Conservation (phyloP, 2,113 vertebrate genomes). For the Mustela nigripes region DNA sequence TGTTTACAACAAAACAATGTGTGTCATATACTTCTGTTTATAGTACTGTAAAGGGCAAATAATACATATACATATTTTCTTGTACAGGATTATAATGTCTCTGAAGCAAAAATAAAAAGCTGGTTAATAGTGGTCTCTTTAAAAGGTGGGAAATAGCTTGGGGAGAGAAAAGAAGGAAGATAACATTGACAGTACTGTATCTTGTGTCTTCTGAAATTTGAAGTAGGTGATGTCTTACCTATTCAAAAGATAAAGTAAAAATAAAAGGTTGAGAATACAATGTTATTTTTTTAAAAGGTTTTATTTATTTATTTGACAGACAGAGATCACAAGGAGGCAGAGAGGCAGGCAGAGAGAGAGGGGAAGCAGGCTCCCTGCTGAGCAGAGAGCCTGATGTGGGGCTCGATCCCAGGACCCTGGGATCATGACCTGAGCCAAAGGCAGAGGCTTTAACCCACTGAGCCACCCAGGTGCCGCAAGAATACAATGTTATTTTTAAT, state of each 20-base stretch:
- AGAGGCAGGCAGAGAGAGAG: too few relatives aligned
- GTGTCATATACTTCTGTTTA: not conserved
- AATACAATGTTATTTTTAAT: not conserved
- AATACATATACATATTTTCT: not conserved
- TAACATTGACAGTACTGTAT: not conserved
- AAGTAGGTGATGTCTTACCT: not conserved
- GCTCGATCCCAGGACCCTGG: too few relatives aligned
- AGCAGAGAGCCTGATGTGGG: too few relatives aligned
- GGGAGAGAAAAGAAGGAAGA: not conserved
- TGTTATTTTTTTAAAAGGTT: not conserved
- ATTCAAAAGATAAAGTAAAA: slow-evolving; percentile 15
- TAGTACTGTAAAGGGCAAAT: not conserved
- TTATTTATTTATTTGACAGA: too few relatives aligned
- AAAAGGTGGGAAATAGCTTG: not conserved
- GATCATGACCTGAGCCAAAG: too few relatives aligned
- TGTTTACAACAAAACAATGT: not conserved
- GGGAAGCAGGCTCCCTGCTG: too few relatives aligned
- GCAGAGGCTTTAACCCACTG: too few relatives aligned
- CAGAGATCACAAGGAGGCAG: too few relatives aligned
- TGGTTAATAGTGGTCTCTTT: not conserved
- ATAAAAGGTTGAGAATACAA: not conserved
- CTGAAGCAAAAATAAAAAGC: not conserved
- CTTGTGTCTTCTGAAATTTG: not conserved
- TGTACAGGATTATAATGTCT: not conserved
- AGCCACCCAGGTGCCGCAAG: not conserved